Evolutionary conservation across 35 echinoderm and acorn worm genomes (phyloP).

Genomic region (Ptychodera flava): DNA sequence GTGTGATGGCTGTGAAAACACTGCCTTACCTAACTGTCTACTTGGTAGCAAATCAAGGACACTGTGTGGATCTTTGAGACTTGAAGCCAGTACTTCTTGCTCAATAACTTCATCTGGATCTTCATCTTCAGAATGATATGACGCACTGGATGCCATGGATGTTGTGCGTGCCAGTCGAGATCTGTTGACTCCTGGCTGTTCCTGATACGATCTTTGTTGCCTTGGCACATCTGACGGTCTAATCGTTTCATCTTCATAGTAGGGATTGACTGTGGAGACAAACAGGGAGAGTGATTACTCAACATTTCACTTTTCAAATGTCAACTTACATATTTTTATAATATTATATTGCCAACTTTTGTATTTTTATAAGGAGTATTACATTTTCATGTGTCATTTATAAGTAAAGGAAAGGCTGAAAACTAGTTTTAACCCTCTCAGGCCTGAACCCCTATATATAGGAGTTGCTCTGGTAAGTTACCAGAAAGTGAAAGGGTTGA

Average conservation of each 20-base stretch:
- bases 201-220: background rate
- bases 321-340: too few relatives aligned
- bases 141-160: slow-evolving; percentile 37
- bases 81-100: slow-evolving; percentile 58
- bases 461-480: too few relatives aligned
- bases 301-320: too few relatives aligned
- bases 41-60: slow-evolving; percentile 72
- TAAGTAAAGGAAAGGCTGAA: too few relatives aligned
- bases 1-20: too few relatives aligned
- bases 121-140: slow-evolving; percentile 46
- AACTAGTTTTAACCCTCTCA: too few relatives aligned
- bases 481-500: too few relatives aligned
- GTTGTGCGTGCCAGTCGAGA: background rate
- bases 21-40: slow-evolving; percentile 80
- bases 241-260: background rate
- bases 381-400: too few relatives aligned
- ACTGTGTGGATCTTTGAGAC: slow-evolving; percentile 61
- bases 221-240: background rate
- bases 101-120: slow-evolving; percentile 58
- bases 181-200: background rate
- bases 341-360: too few relatives aligned
- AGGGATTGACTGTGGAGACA: background rate
- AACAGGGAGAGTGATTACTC: too few relatives aligned
- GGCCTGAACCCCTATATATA: too few relatives aligned
- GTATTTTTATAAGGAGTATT: too few relatives aligned